phyloP scores from a whole-genome alignment of 2,113 vertebrate genomes.

The Myiozetetes cayanensis region DNA sequence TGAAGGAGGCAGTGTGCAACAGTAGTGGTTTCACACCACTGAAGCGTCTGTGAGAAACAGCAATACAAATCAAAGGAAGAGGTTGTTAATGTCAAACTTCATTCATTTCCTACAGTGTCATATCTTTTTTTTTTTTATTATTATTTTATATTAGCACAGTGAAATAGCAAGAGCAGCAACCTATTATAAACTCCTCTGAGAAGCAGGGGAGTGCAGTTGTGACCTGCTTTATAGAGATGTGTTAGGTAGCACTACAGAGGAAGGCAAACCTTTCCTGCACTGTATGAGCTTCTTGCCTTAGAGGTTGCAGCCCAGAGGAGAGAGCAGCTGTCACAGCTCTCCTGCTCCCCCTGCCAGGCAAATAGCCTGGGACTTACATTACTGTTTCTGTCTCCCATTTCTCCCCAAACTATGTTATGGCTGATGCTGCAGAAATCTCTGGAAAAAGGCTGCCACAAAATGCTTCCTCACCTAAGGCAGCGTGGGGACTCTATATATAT shows the following conservation, averaged over 20 bases:
- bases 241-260: background rate
- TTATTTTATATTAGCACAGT: background rate
- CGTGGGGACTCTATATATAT: background rate
- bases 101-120: constrained; percentile 23
- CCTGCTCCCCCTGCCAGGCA: constrained; percentile 30
- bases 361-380: background rate
- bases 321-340: background rate
- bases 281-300: background rate
- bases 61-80: constrained; percentile 21
- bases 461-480: background rate
- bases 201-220: background rate
- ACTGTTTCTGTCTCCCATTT: background rate
- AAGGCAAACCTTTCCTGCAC: background rate
- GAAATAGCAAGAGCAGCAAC: background rate
- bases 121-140: background rate
- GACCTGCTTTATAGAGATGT: background rate
- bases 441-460: background rate
- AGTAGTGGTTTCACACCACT: background rate
- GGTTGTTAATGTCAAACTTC: constrained; percentile 17
- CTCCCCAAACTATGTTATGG: background rate
- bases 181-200: constrained; percentile 6
- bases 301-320: background rate
- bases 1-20: background rate
- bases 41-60: background rate
- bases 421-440: background rate